phyloP scores from a whole-genome alignment of 1,140 invertebrate genomes.

The Adoxophyes honmai region DNA sequence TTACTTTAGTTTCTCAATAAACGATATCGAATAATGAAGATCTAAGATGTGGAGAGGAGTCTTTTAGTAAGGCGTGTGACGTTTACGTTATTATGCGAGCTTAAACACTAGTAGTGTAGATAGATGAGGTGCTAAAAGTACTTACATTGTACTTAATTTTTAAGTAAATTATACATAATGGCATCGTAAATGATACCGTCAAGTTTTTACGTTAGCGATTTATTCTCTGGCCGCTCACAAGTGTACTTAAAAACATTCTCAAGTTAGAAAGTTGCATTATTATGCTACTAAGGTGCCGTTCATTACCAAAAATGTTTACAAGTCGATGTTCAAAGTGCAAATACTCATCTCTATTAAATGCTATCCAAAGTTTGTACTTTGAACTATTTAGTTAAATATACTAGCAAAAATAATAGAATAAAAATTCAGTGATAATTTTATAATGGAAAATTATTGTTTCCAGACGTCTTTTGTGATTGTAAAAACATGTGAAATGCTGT shows the following conservation, averaged over 20 bases:
- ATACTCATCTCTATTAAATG: too few species aligned
- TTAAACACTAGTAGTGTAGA: not conserved
- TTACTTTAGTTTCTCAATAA: not conserved
- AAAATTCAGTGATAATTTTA: not conserved
- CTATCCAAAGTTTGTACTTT: not conserved
- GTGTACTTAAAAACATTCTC: conserved; percentile 1
- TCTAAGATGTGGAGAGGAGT: conserved; percentile 3
- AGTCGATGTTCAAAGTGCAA: too few species aligned
- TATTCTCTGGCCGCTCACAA: not conserved
- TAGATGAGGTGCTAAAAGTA: conserved; percentile 8
- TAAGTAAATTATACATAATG: conserved; percentile 9
- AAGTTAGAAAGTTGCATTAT: not conserved
- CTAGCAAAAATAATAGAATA: not conserved
- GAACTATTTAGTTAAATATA: not conserved
- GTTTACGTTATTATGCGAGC: not conserved
- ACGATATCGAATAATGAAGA: conserved; percentile 11
- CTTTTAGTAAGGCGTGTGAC: conserved; percentile 5
- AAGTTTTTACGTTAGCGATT: not conserved
- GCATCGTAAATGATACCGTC: not conserved
- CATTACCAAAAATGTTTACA: too few species aligned
- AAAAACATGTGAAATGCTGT: conserved; percentile 6
- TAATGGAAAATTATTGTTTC: not conserved
- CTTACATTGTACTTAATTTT: conserved; percentile 6
- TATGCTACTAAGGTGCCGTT: too few species aligned
- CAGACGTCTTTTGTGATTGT: not conserved